phyloP scores from a whole-genome alignment of 2,888 invertebrate genomes.

The Dryomyza anilis region DNA sequence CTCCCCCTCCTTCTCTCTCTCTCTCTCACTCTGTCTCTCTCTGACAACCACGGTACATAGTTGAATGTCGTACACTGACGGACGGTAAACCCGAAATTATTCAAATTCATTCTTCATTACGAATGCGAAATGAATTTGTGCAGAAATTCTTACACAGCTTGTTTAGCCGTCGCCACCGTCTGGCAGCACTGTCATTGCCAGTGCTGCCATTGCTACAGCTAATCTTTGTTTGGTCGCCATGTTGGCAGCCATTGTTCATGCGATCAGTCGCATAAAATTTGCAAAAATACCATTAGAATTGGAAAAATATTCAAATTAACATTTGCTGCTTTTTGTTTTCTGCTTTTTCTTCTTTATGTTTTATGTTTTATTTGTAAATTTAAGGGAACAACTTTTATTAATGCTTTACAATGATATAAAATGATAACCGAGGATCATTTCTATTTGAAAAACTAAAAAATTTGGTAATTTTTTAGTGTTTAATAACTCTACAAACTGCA shows the following conservation, averaged over 20 bases:
- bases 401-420: no score
- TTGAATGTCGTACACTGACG: no score
- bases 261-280: conserved; percentile 43
- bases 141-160: conserved; percentile 21
- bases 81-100: conserved; percentile 35
- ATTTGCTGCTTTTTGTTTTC: conserved; percentile 14
- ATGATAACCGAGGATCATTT: no score
- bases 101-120: conserved; percentile 40
- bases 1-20: not conserved
- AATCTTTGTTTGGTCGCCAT: conserved; percentile 7
- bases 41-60: no score
- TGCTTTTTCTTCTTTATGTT: not conserved
- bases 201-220: conserved; percentile 3
- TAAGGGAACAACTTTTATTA: no score
- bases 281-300: conserved; percentile 50
- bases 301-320: conserved; percentile 44
- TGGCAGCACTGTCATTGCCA: conserved; percentile 10
- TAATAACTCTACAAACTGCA: not conserved
- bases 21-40: not conserved
- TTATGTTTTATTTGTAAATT: conserved; percentile 4
- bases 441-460: conserved; percentile 2
- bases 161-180: conserved; percentile 9
- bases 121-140: conserved; percentile 29
- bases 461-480: not conserved
- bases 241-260: conserved; percentile 22